Evolutionary conservation across 2,797 vertebrate genomes (phyloP).

Genomic region (Myotis myotis): DNA sequence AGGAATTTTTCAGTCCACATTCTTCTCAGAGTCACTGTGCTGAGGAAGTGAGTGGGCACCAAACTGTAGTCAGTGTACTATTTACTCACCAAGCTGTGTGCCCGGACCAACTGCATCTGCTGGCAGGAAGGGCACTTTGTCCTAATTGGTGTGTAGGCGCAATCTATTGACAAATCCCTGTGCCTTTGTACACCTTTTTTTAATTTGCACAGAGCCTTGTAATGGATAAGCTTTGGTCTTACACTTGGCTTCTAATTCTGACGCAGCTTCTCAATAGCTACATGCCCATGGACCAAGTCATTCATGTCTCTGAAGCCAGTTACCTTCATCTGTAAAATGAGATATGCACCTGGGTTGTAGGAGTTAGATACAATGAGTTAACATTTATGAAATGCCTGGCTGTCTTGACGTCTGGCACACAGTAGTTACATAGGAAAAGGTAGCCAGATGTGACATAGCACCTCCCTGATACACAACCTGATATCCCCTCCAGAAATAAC

Average conservation of each 20-base stretch:
- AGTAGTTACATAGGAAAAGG: not conserved
- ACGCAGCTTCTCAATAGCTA: not conserved
- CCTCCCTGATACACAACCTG: not conserved
- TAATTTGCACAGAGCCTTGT: not conserved
- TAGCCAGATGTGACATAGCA: not conserved
- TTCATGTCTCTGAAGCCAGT: not conserved
- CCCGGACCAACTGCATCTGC: not conserved
- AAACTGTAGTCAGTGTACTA: not conserved
- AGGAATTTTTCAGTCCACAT: not conserved
- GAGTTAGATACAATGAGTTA: not conserved
- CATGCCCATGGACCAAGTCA: not conserved
- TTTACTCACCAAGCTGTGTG: not conserved
- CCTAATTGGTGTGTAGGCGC: not conserved
- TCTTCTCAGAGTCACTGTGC: not conserved
- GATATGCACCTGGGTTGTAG: not conserved
- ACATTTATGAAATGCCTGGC: not conserved
- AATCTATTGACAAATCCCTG: not conserved
- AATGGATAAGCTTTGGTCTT: not conserved
- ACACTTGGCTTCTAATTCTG: not conserved
- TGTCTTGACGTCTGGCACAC: not conserved
- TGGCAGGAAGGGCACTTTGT: not conserved
- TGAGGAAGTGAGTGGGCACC: not conserved
- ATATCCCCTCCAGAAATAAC: not conserved
- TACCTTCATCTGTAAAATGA: slow-evolving; percentile 17
- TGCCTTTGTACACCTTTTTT: not conserved